Evolutionary conservation across 2,888 invertebrate genomes (phyloP), one percentile per base, ranked within the genome.

Genomic region (Reticulitermes lucifugus): DNA sequence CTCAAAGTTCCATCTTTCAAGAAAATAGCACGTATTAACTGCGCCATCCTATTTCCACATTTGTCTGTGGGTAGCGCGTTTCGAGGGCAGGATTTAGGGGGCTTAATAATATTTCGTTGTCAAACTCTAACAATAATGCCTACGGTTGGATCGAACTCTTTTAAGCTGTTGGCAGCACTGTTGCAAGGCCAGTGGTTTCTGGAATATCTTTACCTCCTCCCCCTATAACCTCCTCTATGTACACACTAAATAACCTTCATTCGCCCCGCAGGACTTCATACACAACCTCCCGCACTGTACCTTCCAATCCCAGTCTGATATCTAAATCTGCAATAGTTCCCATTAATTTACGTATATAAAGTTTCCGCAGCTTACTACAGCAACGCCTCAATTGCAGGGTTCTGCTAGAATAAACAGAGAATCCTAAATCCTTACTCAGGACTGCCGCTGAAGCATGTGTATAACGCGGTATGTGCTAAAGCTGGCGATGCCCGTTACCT

Each of bases 161-260:
- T 59, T 80, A 80, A 60, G 80, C 80, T 25, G 29, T 22, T 59
- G 60, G 29, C 80, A 25, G 22, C 35, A 29, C 29, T 7, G 14
- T 55, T 12, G 55, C 18, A 65, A 60, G 73, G 14, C 25, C 14
- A 70, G 25, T 25, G 70, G 70, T 70, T 70, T 25, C 70, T 70
- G 70, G 3, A 70, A 70, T 70, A 70, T 25, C 79, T 51, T 79
- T n/a, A 35, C 51, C 29, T 14, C 46, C 29, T 55, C 55, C 55
- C 51, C n/a, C 29, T 21, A 21, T 21, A 55, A 10, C 55, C 46
- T 41, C 18, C 51, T 22, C 60, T 60, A 21, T 55, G 60, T 60
- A 60, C 80, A 59, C 80, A 35, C 59, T 41, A 60, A 60, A 60
- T 60, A 80, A 55, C 60, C 59, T 80, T 80, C 80, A 80, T 80